A percentile compares a stretch with the other conserved stretches of the same genome.
phyloP scores from a whole-genome alignment of 2,888 invertebrate species.

The Congeria kusceri region DNA sequence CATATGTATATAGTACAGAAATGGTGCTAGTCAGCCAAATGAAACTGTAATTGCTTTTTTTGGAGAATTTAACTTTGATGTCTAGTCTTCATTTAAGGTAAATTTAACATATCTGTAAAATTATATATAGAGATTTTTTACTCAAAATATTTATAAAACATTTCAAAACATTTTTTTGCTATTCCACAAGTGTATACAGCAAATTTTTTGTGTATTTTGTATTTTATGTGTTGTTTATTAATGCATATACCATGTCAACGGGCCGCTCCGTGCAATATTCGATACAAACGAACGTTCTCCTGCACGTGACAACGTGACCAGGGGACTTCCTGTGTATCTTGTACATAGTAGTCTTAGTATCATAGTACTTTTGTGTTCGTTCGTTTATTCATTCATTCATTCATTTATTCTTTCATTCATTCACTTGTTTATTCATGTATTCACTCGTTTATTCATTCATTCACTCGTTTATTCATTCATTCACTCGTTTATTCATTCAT shows the following conservation, averaged over 20 bases:
- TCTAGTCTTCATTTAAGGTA: not conserved
- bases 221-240: constrained; percentile 1
- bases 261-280: constrained; percentile 63
- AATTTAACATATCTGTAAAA: too few relatives aligned
- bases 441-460: not conserved
- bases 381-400: not conserved
- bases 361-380: not conserved
- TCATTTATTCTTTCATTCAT: constrained; percentile 1
- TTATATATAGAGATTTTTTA: too few relatives aligned
- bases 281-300: constrained; percentile 1
- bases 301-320: not conserved
- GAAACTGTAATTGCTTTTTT: too few relatives aligned
- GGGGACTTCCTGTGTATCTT: constrained; percentile 15
- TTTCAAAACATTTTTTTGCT: too few relatives aligned
- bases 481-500: not conserved
- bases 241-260: constrained; percentile 16
- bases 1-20: constrained; percentile 2
- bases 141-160: too few relatives aligned
- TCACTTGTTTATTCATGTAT: constrained; percentile 4
- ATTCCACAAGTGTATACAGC: not conserved
- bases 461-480: not conserved
- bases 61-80: not conserved
- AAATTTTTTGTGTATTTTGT: not conserved
- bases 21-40: not conserved
- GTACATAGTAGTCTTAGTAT: constrained; percentile 18